A percentile compares a stretch with the other conserved stretches of the same genome.
Evolutionary conservation across 2,888 invertebrate genomes (phyloP).

Genomic region (Hirudinaria manillensis): DNA sequence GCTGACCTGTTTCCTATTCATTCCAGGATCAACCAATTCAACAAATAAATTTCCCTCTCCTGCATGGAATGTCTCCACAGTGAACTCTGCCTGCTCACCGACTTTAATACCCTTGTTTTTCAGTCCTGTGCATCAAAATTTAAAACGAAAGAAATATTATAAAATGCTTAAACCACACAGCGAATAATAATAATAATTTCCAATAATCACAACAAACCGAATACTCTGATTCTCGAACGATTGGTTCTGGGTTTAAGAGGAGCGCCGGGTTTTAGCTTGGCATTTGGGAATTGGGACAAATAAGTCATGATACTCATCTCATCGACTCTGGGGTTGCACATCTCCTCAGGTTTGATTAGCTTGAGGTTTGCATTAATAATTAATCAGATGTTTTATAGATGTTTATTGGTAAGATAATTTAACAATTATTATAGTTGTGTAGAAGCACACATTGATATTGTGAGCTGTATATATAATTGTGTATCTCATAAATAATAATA

Average conservation of each 20-base stretch:
- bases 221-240: constrained; percentile 66
- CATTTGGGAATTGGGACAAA: constrained; percentile 80
- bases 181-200: neutral
- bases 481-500: neutral
- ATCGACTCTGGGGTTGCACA: constrained; percentile 82
- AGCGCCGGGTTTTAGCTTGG: constrained; percentile 73
- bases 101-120: constrained; percentile 63
- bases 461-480: neutral
- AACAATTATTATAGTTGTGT: neutral
- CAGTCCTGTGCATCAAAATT: constrained; percentile 39
- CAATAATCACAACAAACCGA: constrained; percentile 55
- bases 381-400: neutral
- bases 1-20: constrained; percentile 54
- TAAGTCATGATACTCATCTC: constrained; percentile 92
- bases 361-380: constrained; percentile 46
- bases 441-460: neutral
- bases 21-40: constrained; percentile 62
- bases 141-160: neutral
- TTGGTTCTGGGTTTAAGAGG: constrained; percentile 72
- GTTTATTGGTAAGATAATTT: neutral
- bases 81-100: constrained; percentile 75
- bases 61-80: constrained; percentile 79
- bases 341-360: constrained; percentile 81
- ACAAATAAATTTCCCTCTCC: constrained; percentile 72
- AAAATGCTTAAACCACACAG: neutral